These are phyloP conservation scores for Taenaris catops DNA, from an alignment of 2,888 invertebrate genomes.

Conservation along the genomic window DNA sequence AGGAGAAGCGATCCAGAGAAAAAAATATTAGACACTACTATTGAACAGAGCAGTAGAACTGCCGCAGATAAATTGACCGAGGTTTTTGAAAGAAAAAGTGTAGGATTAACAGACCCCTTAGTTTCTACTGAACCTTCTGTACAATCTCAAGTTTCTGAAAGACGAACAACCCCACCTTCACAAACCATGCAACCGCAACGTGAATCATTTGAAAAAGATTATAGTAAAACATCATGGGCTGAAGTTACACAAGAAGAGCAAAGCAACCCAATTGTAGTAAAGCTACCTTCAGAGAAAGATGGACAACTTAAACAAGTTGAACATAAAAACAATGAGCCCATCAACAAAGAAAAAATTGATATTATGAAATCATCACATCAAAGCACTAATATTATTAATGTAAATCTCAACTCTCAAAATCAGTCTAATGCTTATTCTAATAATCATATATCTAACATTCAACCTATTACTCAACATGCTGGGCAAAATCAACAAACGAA, in stretches of 20 bases:
- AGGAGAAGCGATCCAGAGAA: slow-evolving; percentile 71
- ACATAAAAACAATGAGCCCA: slow-evolving; percentile 31
- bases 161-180: slow-evolving; percentile 62
- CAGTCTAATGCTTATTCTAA: slow-evolving; percentile 23
- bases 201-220: slow-evolving; percentile 71
- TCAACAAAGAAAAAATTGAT: slow-evolving; percentile 37
- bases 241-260: slow-evolving; percentile 65
- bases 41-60: slow-evolving; percentile 58
- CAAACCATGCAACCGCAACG: slow-evolving; percentile 51
- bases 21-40: slow-evolving; percentile 49
- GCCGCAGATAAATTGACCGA: slow-evolving; percentile 71
- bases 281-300: slow-evolving; percentile 40
- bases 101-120: slow-evolving; percentile 56
- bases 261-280: slow-evolving; percentile 31
- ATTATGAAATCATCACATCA: slow-evolving; percentile 30
- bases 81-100: slow-evolving; percentile 72
- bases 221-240: slow-evolving; percentile 67
- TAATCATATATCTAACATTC: slow-evolving; percentile 17
- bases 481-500: slow-evolving; percentile 18
- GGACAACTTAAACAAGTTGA: slow-evolving; percentile 38
- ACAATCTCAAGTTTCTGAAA: slow-evolving; percentile 66
- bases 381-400: slow-evolving; percentile 18
- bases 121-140: slow-evolving; percentile 37
- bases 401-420: slow-evolving; percentile 22
- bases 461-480: slow-evolving; percentile 9